Conservation (phyloP, 2,797 vertebrate species). For the Ambastaia sidthimunki region DNA sequence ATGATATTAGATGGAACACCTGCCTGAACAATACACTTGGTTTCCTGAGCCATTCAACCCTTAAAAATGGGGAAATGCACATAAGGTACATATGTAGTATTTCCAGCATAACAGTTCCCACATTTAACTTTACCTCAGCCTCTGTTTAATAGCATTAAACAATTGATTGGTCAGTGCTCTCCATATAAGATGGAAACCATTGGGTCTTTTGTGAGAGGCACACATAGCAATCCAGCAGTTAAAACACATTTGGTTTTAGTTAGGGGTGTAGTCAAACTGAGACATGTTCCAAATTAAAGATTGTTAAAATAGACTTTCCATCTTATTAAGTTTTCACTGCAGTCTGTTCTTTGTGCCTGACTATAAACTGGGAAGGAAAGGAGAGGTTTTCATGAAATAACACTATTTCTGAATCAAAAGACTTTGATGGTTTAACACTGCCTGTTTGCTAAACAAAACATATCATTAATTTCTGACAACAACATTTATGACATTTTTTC, state of each 20-base stretch:
- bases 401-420: slow-evolving; percentile 1
- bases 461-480: not conserved
- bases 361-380: not conserved
- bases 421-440: not conserved
- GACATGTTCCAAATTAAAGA: slow-evolving; percentile 53
- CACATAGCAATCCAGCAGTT: slow-evolving; percentile 23
- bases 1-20: slow-evolving; percentile 31
- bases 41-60: slow-evolving; percentile 39
- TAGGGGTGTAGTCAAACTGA: slow-evolving; percentile 38
- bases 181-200: slow-evolving; percentile 7
- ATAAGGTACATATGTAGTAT: slow-evolving; percentile 20
- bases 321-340: slow-evolving; percentile 43
- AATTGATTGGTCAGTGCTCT: slow-evolving; percentile 4
- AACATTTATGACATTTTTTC: slow-evolving; percentile 6
- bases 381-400: slow-evolving; percentile 17
- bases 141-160: slow-evolving; percentile 21
- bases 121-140: slow-evolving; percentile 26
- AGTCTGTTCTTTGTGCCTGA: slow-evolving; percentile 6
- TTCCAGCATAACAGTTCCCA: slow-evolving; percentile 46
- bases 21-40: slow-evolving; percentile 55
- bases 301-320: slow-evolving; percentile 16
- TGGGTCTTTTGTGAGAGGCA: slow-evolving; percentile 24
- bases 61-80: slow-evolving; percentile 33
- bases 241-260: slow-evolving; percentile 60
- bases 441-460: not conserved